Base-by-base conservation (phyloP, 2,888 invertebrate species). In the Cheilosia vernalis region DNA sequence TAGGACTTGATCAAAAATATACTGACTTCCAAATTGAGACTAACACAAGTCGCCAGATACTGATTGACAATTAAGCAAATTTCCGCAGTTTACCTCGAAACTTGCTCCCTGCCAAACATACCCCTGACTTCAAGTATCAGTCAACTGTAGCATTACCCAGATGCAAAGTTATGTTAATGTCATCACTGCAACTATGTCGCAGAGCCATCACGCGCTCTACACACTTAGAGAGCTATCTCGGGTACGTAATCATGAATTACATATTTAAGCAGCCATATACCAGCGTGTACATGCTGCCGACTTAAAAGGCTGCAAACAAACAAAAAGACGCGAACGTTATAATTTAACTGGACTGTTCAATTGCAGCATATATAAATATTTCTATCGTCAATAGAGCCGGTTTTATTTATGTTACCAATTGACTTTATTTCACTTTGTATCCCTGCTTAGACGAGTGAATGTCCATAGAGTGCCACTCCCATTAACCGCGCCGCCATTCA, bases 321-420 rank as follows among this genome's bases (percentile, higher is more conserved):
- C 6, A 17, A 15, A 49, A 37, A 49, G 37, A 5, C 42, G 37
- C 30, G 10, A 33, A 55, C 6, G 4, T 37, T 56, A 30, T 47
- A 64, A 21, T 67, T 73, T 44, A 73, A 56, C 49, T 56, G 63
- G 67, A 63, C 69, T 42, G 69, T 42, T 63, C 63, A 74, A 56
- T 80, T 76, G 70, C 49, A 51, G 40, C 37, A 10, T 30, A 37
- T 3, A n/a, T n/a, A n/a, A n/a, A 37, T 13, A 13, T 37, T 49
- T 70, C 42, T 51, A 63, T 37, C 55, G 80, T 74, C 80, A 67
- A 69, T 74, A 81, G 47, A 69, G 74, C 74, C 24, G 17, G 49
- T 74, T 76, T 76, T 58, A 69, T 81, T 76, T 81, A 81, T 76
- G 56, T 74, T 76, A 76, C 63, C 81, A 74, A 76, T 76, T 69